Conservation (phyloP, 2,888 invertebrate species). For the Rugalucina vietnamica region DNA sequence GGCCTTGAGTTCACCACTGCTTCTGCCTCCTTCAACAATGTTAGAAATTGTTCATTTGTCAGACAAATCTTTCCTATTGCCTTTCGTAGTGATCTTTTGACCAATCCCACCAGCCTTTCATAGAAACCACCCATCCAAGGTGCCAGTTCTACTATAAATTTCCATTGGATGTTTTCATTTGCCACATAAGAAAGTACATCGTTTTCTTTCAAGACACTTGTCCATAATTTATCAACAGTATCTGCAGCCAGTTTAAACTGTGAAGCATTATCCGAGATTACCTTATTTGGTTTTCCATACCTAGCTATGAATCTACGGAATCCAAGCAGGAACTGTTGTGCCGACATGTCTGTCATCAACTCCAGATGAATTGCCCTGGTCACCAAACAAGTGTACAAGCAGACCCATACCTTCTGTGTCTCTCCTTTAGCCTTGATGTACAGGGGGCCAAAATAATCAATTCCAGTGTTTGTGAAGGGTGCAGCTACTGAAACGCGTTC, state of each 20-base stretch:
- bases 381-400: neutral
- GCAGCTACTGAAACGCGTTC: neutral
- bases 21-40: neutral
- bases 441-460: too few relatives aligned
- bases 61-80: too few relatives aligned
- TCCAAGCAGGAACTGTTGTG: neutral
- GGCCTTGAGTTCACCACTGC: too few relatives aligned
- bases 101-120: too few relatives aligned
- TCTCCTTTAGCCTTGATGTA: too few relatives aligned
- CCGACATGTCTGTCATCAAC: too few relatives aligned
- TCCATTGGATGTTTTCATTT: neutral
- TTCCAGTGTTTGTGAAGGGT: too few relatives aligned
- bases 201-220: neutral
- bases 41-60: neutral
- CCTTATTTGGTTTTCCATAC: neutral
- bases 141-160: too few relatives aligned
- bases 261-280: neutral
- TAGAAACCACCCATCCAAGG: too few relatives aligned
- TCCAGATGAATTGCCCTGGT: conserved; percentile 10
- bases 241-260: neutral
- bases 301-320: neutral
- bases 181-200: neutral
- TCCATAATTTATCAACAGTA: neutral
- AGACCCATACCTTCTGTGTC: too few relatives aligned
- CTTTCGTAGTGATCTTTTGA: too few relatives aligned